Evolutionary conservation across 2,888 invertebrate species (phyloP), one percentile per base, ranked within the genome.

Genomic region (Criorhina ranunculi): DNA sequence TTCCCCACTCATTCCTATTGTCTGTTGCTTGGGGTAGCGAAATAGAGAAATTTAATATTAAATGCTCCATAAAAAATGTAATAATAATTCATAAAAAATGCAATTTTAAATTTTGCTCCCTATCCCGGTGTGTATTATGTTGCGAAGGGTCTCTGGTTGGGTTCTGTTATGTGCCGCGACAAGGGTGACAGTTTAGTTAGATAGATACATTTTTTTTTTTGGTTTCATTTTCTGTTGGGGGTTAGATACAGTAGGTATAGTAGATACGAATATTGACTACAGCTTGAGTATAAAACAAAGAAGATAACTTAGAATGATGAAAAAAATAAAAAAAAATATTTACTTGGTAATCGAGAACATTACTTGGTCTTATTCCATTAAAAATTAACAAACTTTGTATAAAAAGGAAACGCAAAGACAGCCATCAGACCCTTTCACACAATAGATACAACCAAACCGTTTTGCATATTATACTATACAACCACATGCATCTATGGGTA

Each of bases 11-110:
- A 66, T 60, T 67, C 42, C 49, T 17, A 75, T 70, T 76, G 59
- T 59, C 66, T 80, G 51, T 35, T 19, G 29, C 81, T 87, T 87
- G 87, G 86, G 87, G 70, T 82, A 82, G 76, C 55, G 85, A 76
- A 80, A 85, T 85, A 80, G 86, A 87, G 87, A 89, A 93, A 92
- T 93, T 79, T 93, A 93, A 93, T 93, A 93, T 93, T 88, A 87
- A 88, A 88, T 87, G 87, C 87, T 83, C 87, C 87, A 88, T 88
- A 88, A 88, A 87, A 72, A 86, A 60, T 85, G 87, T 87, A 88
- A 88, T 88, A 88, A 88, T 87, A 88, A 88, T 88, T 87, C 88
- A 88, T 88, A 87, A 87, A 87, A 87, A 88, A 87, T 87, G 87
- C 88, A 88, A 88, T 88, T 87, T 87, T 55, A 85, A 83, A 77